Evolutionary conservation across 2,113 vertebrate genomes (phyloP), one percentile per base, ranked within the genome.

Genomic region (Pterocles orientalis): DNA sequence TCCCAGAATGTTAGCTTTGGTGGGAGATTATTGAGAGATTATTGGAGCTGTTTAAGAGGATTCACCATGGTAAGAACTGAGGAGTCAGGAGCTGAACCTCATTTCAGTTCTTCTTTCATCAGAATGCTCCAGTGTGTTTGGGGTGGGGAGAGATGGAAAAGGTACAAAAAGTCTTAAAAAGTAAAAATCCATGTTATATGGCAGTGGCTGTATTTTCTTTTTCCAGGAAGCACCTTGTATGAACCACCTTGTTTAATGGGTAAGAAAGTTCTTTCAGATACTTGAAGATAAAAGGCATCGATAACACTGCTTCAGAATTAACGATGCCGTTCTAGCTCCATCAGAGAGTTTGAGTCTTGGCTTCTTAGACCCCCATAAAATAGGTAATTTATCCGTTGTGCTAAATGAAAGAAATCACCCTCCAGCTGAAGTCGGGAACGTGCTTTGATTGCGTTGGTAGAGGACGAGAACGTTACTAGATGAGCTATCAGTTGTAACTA

Each of bases 311-410:
- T 68, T 82, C 78, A 88, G 89, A 86, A 86, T 92, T 90, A 89
- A 92, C 78, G 47, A 48, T 89, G 86, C 68, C 64, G 7, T 78
- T 72, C 64, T 80, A 86, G 69, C 72, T 88, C 72, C 88, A 51
- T 92, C 88, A 56, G 60, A 56, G 33, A 56, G 33, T 92, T 93
- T 92, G 95, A 90, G 61, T 92, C 92, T 88, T 93, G 92, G 88
- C 83, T 92, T 61, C 88, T 90, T n/a, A 86, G 86, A 7, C 72
- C 51, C 58, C 81, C 76, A 62, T 94, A 89, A 94, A 95, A 56
- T 33, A 86, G 83, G 77, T 86, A 45, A 94, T 95, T 92, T 89
- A 84, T 95, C 93, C 94, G 89, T 60, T 89, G 81, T 64, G 73
- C 77, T 91, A 48, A 78, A 90, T 84, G 91, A 95, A 88, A 95